Percentiles rank a stretch among this genome's conserved stretches.
These are phyloP conservation scores for Hipposideros larvatus DNA, from an alignment of 2,797 vertebrate genomes.

Conservation along the genomic window DNA sequence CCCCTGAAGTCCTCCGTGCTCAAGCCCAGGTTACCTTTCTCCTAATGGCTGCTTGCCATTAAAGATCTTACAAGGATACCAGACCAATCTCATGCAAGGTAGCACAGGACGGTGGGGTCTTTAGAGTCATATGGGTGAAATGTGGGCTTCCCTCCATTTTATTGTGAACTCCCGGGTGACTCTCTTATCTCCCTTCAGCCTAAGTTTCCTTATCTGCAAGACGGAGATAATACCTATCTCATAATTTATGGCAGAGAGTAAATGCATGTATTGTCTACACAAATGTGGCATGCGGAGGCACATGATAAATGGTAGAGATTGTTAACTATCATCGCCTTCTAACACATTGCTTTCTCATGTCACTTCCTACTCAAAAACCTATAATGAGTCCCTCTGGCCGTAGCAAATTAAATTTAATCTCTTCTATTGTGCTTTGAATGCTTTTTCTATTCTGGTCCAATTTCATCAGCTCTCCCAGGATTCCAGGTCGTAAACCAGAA, in stretches of 20 bases:
- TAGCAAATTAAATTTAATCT: not conserved
- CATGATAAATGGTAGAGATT: slow-evolving; percentile 13
- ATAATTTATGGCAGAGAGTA: not conserved
- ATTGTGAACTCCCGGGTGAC: not conserved
- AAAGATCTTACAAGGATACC: not conserved
- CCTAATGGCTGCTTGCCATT: not conserved
- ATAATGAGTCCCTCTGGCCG: not conserved
- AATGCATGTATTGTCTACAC: not conserved
- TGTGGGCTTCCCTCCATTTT: not conserved
- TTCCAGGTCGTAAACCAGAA: not conserved
- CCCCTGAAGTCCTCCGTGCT: not conserved
- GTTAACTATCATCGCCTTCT: not conserved
- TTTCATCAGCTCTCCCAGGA: not conserved
- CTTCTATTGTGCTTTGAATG: not conserved
- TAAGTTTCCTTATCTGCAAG: slow-evolving; percentile 16
- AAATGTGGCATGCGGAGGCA: not conserved
- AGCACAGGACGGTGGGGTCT: not conserved
- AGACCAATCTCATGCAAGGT: not conserved
- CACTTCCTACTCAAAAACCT: not conserved
- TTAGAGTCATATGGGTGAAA: not conserved
- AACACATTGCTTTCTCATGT: not conserved
- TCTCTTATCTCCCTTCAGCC: not conserved
- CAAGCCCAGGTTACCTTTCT: not conserved
- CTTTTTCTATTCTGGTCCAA: not conserved
- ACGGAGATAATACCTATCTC: not conserved